These are phyloP conservation scores for Bombus soroeensis DNA, from an alignment of 1,140 invertebrate genomes.

Conservation along the genomic window DNA sequence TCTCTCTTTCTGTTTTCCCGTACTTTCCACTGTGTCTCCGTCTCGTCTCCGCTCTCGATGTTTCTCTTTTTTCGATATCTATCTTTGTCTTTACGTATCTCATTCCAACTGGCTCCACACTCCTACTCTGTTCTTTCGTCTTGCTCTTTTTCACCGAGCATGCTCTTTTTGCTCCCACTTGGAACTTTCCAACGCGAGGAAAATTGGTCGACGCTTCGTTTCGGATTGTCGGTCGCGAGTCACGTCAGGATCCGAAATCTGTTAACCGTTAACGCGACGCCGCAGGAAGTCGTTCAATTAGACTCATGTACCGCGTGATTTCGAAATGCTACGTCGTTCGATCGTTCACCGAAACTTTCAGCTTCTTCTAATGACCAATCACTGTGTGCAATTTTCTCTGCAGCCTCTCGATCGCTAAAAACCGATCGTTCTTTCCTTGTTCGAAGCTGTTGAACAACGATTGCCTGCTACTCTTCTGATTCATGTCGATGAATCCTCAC, in stretches of 20 bases:
- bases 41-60: neutral
- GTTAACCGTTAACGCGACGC: conserved; percentile 58
- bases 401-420: neutral
- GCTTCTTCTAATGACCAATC: conserved; percentile 4
- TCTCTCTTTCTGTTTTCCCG: conserved; percentile 32
- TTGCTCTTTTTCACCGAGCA: conserved; percentile 9
- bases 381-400: neutral
- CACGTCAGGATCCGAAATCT: conserved; percentile 54
- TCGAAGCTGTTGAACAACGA: too few species aligned
- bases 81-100: conserved; percentile 36
- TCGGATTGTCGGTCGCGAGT: conserved; percentile 54
- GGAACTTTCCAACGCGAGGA: conserved; percentile 34
- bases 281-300: conserved; percentile 64
- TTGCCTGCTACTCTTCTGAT: too few species aligned
- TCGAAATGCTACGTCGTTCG: conserved; percentile 47
- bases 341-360: neutral
- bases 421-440: neutral
- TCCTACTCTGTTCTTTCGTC: neutral
- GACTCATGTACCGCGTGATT: conserved; percentile 60
- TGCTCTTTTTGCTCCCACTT: conserved; percentile 34
- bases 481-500: too few species aligned
- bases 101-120: neutral
- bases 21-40: conserved; percentile 31
- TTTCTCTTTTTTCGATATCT: conserved; percentile 36
- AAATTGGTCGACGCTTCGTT: conserved; percentile 28